These are phyloP conservation scores for Mobula hypostoma DNA, from an alignment of 2,113 vertebrate genomes.

Conservation along the genomic window DNA sequence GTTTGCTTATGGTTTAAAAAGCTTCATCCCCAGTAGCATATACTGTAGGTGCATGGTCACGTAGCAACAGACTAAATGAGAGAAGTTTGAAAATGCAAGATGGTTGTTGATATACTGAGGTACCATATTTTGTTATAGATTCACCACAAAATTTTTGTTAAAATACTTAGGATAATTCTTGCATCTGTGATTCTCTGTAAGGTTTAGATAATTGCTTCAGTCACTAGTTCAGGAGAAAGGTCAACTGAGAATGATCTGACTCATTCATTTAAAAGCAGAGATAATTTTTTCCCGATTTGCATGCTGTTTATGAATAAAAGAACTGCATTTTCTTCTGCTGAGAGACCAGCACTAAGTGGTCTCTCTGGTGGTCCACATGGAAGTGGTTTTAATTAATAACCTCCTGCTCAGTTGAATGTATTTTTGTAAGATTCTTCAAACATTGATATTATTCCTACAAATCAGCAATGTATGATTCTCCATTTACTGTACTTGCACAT, in stretches of 20 bases:
- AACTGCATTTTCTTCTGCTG: not conserved
- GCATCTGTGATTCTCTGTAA: not conserved
- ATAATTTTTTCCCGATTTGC: not conserved
- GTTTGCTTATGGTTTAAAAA: not conserved
- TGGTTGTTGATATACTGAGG: not conserved
- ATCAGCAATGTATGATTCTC: not conserved
- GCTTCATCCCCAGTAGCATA: not conserved
- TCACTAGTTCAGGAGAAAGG: not conserved
- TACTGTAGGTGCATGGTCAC: not conserved
- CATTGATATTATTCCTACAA: not conserved
- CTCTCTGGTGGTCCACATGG: constrained; percentile 25
- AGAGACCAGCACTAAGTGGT: not conserved
- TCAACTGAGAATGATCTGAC: not conserved
- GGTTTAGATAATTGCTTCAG: not conserved
- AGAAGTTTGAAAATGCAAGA: not conserved
- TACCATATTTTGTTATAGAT: not conserved
- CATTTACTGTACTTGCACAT: not conserved
- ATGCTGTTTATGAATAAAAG: not conserved
- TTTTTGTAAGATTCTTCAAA: not conserved
- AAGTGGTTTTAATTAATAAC: constrained; percentile 17
- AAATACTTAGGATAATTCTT: not conserved
- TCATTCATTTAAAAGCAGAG: not conserved
- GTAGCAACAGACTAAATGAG: not conserved
- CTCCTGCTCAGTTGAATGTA: not conserved
- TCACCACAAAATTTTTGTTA: not conserved